These are phyloP conservation scores for Lasioglossum lativentre DNA, from an alignment of 2,888 invertebrate species.

Conservation along the genomic window DNA sequence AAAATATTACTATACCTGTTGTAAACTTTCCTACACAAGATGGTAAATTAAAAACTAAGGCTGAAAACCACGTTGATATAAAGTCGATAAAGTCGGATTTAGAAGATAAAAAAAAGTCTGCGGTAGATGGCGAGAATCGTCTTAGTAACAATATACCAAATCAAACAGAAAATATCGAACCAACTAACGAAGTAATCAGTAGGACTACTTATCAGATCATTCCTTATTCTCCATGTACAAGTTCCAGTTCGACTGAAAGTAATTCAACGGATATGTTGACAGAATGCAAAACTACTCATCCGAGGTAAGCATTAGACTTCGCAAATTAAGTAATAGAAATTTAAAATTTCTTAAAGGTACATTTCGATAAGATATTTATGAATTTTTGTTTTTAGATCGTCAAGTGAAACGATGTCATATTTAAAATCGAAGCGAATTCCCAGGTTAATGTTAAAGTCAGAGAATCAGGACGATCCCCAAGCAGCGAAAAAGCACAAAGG, in stretches of 20 bases:
- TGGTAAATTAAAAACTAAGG: conserved; percentile 85
- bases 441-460: conserved; percentile 78
- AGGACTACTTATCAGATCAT: conserved; percentile 73
- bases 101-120: conserved; percentile 68
- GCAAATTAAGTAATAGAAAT: neutral
- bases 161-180: conserved; percentile 58
- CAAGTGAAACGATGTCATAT: conserved; percentile 78
- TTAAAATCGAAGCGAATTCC: conserved; percentile 81
- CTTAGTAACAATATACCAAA: conserved; percentile 57
- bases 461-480: conserved; percentile 74
- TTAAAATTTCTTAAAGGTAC: neutral
- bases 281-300: conserved; percentile 66
- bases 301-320: conserved; percentile 66
- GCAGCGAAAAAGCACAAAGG: conserved; percentile 81
- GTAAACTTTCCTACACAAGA: conserved; percentile 92
- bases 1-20: conserved; percentile 88
- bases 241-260: conserved; percentile 66
- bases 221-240: conserved; percentile 65
- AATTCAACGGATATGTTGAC: conserved; percentile 71
- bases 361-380: conserved; percentile 8
- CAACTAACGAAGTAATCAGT: conserved; percentile 54
- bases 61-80: conserved; percentile 72
- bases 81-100: conserved; percentile 66
- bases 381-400: conserved; percentile 70
- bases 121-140: conserved; percentile 47